phyloP scores from a whole-genome alignment of 2,797 vertebrate species.

The Oreortyx pictus region DNA sequence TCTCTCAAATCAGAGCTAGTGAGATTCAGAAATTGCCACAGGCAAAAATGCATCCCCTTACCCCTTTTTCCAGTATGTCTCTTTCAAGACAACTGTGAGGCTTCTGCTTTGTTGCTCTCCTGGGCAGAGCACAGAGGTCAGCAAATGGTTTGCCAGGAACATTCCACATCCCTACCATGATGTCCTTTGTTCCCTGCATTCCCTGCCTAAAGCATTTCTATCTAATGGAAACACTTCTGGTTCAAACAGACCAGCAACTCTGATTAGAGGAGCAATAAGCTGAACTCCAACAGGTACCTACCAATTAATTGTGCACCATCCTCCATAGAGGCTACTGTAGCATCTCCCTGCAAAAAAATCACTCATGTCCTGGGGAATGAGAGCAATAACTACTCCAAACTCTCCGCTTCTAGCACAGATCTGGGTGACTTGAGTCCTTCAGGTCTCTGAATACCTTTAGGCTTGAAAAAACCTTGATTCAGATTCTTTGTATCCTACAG shows the following conservation, averaged over 20 bases:
- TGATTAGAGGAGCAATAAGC: neutral
- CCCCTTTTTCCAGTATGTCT: neutral
- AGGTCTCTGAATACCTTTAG: neutral
- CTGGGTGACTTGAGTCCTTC: neutral
- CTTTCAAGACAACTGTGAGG: neutral
- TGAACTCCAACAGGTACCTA: neutral
- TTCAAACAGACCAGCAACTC: neutral
- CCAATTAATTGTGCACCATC: fast-evolving
- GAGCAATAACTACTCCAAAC: neutral
- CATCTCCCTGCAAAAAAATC: neutral
- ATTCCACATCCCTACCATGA: no score
- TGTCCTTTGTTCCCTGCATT: neutral
- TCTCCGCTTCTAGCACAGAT: neutral
- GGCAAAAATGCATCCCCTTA: neutral
- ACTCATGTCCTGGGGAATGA: neutral
- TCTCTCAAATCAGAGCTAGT: neutral
- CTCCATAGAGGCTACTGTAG: neutral
- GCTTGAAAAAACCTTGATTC: neutral
- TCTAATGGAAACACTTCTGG: neutral
- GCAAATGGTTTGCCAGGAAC: neutral
- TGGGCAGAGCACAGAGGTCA: neutral
- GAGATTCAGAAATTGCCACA: neutral
- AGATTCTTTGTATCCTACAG: neutral
- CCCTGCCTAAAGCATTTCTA: neutral
- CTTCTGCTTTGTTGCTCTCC: neutral